phyloP scores from a whole-genome alignment of 2,888 invertebrate genomes.

The Machimus rusticus region DNA sequence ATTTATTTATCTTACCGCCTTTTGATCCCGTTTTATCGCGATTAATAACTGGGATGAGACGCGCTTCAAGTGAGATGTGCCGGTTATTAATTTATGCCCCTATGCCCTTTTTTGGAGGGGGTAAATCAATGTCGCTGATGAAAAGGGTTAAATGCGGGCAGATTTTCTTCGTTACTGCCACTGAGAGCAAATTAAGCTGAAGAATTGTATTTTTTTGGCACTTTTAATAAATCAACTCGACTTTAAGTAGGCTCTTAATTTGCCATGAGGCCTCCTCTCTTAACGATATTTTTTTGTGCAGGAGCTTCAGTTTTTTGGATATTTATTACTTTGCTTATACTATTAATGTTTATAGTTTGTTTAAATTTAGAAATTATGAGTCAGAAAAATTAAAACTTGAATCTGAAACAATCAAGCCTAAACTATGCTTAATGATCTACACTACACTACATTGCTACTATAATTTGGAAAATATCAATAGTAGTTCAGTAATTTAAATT shows the following conservation, averaged over 20 bases:
- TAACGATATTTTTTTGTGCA: not conserved
- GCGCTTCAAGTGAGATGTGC: not conserved
- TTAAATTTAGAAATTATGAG: too few relatives aligned
- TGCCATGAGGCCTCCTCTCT: not conserved
- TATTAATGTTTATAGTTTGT: too few relatives aligned
- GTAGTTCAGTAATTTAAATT: too few relatives aligned
- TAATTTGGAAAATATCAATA: too few relatives aligned
- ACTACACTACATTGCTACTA: too few relatives aligned
- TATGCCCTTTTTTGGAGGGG: not conserved
- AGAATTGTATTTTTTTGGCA: not conserved
- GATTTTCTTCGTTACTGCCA: not conserved
- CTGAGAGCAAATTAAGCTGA: not conserved
- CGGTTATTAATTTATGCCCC: not conserved
- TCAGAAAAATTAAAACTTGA: too few relatives aligned
- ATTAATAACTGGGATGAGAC: not conserved
- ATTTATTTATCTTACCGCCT: not conserved
- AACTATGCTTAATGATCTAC: too few relatives aligned
- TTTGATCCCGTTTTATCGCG: not conserved
- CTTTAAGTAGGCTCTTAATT: not conserved
- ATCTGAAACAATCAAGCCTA: too few relatives aligned
- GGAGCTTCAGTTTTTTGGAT: not conserved
- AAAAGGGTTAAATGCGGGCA: conserved; percentile 3
- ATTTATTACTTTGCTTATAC: too few relatives aligned
- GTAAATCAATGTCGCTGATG: not conserved
- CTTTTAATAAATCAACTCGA: not conserved